Evolutionary conservation across 2,113 vertebrate genomes (phyloP), one percentile per base, ranked within the genome.

Genomic region (Dicentrarchus labrax): DNA sequence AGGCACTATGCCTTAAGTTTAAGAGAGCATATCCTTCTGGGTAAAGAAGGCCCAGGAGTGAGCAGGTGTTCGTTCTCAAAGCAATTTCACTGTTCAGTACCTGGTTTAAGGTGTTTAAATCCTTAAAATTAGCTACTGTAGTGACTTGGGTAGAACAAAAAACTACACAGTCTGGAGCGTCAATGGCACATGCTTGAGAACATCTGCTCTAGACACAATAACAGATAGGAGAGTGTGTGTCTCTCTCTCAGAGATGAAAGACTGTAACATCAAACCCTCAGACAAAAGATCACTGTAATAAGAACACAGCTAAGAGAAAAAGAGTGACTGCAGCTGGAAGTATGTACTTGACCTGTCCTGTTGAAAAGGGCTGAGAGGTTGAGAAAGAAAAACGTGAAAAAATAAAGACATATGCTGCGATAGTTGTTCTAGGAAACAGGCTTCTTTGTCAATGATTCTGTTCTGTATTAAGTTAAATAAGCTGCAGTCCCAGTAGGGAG

Each of bases 221-320:
- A 80, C 51, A 80, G 10, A 75, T n/a, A 81, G 2, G 61, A 24
- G 60, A 60, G 57, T 60, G 76, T 59, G 57, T 60, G 60, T 61
- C 60, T 51, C 17, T 72, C 17, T 86, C 60, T 72, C 56, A 21
- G 47, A 79, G 80, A 91, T 93, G 83, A 94, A 92, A 94, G 90
- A 72, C 62, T 70, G 48, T 4, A 83, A 88, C 74, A 90, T 92
- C 84, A 89, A 90, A 87, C 68, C 53, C 8, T 16, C 43, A 74
- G 38, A 86, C 57, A 73, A 88, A 74, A 86, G 78, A 72, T 30
- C 64, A 60, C 39, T 69, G 59, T 69, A 85, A 68, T 69, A 87
- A 75, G 50, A 86, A 80, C 24, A 80, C 74, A 86, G 76, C 53
- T 82, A 66, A 76, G 75, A 86, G 61, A 48, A 80, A 47, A 43